Conservation (phyloP, 2,888 invertebrate species). For the Trichogramma evanescens region DNA sequence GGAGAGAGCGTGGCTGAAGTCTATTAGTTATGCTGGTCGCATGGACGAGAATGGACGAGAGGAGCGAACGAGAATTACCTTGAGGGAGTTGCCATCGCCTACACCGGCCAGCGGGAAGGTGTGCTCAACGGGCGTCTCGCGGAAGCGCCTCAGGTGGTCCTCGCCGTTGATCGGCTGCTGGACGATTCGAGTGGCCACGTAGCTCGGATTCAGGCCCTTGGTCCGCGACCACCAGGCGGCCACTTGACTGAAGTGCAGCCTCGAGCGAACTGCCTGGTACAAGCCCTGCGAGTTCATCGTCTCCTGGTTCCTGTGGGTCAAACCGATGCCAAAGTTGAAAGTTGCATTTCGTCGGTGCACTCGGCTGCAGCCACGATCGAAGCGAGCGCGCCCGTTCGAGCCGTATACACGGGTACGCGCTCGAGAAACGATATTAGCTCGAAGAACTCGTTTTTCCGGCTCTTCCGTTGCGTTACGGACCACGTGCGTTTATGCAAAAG, state of each 20-base stretch:
- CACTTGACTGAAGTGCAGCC: conserved; percentile 93
- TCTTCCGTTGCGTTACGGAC: too few relatives aligned
- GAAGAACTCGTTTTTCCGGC: too few relatives aligned
- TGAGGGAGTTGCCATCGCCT: conserved; percentile 58
- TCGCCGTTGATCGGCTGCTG: conserved; percentile 29
- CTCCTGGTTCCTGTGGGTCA: conserved; percentile 35
- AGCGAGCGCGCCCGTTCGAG: not conserved
- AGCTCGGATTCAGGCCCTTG: conserved; percentile 44
- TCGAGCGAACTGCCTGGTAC: conserved; percentile 87
- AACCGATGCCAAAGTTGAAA: not conserved
- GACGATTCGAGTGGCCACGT: conserved; percentile 45
- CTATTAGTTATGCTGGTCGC: too few relatives aligned
- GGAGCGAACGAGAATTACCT: conserved; percentile 37
- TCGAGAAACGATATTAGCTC: too few relatives aligned
- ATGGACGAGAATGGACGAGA: too few relatives aligned
- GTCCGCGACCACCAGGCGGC: conserved; percentile 76
- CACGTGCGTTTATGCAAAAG: too few relatives aligned
- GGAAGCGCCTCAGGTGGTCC: conserved; percentile 42
- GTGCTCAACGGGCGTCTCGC: conserved; percentile 56
- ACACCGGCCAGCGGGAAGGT: conserved; percentile 66
- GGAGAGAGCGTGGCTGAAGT: too few relatives aligned
- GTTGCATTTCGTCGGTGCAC: not conserved
- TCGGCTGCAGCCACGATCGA: not conserved
- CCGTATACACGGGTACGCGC: too few relatives aligned
- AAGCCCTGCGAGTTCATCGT: conserved; percentile 60